These are phyloP conservation scores for Blennius ocellaris DNA, from an alignment of 2,113 vertebrate species.

Conservation along the genomic window DNA sequence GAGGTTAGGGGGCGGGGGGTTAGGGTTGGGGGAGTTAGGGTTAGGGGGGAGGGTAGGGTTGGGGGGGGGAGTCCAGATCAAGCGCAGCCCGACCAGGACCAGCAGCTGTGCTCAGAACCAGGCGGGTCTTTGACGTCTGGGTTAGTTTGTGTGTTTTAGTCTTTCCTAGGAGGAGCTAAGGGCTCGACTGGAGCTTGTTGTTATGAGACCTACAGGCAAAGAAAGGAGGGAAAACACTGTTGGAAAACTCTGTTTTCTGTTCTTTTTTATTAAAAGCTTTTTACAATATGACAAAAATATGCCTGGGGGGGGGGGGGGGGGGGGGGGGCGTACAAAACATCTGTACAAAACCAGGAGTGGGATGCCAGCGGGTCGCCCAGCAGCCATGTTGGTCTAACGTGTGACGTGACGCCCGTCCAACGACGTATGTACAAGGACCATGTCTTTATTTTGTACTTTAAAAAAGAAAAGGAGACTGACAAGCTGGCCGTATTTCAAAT, in stretches of 20 bases:
- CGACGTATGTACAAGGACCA: slow-evolving; percentile 61
- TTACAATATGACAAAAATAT: slow-evolving; percentile 82
- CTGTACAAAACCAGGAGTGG: slow-evolving; percentile 72
- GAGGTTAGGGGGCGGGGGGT: no score
- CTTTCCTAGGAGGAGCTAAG: slow-evolving; percentile 87
- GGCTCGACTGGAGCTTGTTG: slow-evolving; percentile 98
- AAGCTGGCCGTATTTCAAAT: slow-evolving; percentile 59
- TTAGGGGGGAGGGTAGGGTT: no score
- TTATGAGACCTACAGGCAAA: slow-evolving; percentile 95
- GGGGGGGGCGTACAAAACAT: slow-evolving; percentile 66
- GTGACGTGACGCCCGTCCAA: slow-evolving; percentile 37
- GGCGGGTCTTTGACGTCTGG: slow-evolving; percentile 72
- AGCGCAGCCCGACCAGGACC: slow-evolving; percentile 55
- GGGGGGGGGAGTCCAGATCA: slow-evolving; percentile 14
- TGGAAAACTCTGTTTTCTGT: slow-evolving; percentile 71
- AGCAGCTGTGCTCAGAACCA: slow-evolving; percentile 46
- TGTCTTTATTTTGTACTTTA: slow-evolving; percentile 6
- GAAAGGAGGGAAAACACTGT: slow-evolving; percentile 70
- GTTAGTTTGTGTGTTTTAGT: slow-evolving; percentile 58
- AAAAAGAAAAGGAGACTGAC: slow-evolving; percentile 25
- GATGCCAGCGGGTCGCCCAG: slow-evolving; percentile 81
- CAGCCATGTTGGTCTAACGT: slow-evolving; percentile 82
- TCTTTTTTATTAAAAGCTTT: slow-evolving; percentile 79
- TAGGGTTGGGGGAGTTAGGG: no score
- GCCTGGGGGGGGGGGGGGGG: slow-evolving; percentile 67